A percentile compares a stretch with the other conserved stretches of the same genome.
Evolutionary conservation across 2,113 vertebrate genomes (phyloP).

Genomic region (Scalopus aquaticus): DNA sequence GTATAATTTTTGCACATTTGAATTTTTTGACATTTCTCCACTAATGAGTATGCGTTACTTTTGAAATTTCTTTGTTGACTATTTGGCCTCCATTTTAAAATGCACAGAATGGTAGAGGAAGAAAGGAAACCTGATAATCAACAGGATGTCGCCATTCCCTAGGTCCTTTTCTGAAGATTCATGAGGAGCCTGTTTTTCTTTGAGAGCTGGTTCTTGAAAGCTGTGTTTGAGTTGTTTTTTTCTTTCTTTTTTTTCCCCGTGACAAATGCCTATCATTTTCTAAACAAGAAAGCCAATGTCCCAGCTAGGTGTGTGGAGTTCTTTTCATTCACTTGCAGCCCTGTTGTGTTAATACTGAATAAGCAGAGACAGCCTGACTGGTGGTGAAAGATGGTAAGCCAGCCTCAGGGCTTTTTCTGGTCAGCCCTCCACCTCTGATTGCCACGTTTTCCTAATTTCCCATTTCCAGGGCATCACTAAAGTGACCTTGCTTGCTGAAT

Average conservation of each 20-base stretch:
- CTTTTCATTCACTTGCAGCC: conserved; percentile 84
- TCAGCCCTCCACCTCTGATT: conserved; percentile 89
- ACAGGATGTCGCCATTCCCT: conserved; percentile 72
- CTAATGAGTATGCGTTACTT: not conserved
- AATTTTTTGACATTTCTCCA: conserved; percentile 14
- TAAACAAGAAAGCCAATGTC: conserved; percentile 85
- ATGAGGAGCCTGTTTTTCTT: conserved; percentile 59
- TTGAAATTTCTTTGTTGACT: conserved; percentile 26
- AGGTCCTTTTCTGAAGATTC: conserved; percentile 65
- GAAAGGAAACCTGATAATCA: conserved; percentile 72
- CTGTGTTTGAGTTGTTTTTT: conserved; percentile 57
- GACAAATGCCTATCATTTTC: conserved; percentile 83
- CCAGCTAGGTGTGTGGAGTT: conserved; percentile 83
- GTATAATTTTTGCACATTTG: conserved; percentile 10
- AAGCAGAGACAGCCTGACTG: conserved; percentile 85
- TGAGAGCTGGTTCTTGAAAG: conserved; percentile 55
- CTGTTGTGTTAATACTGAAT: conserved; percentile 84
- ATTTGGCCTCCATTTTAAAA: conserved; percentile 67
- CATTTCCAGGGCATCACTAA: conserved; percentile 90
- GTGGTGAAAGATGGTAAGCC: conserved; percentile 87
- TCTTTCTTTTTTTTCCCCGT: conserved; percentile 65
- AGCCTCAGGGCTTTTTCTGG: conserved; percentile 87
- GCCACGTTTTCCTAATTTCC: conserved; percentile 93
- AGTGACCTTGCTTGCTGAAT: conserved; percentile 90
- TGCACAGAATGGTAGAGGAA: not conserved